phyloP scores from a whole-genome alignment of 2,797 vertebrate genomes.

The Craterocephalus amniculus region DNA sequence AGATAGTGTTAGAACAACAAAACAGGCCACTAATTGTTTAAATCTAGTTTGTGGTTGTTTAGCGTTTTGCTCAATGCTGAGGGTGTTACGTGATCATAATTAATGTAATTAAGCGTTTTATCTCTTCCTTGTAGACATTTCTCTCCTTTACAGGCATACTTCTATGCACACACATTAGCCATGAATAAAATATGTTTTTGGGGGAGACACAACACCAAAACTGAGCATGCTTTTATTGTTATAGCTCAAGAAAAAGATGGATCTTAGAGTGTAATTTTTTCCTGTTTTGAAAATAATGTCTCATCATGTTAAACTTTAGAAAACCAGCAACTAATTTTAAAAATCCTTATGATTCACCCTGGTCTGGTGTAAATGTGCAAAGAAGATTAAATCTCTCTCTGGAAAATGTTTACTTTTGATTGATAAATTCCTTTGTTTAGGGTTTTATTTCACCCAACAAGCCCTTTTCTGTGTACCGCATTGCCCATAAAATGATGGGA shows the following conservation, averaged over 20 bases:
- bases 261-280: neutral
- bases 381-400: neutral
- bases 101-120: neutral
- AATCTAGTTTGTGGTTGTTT: no score
- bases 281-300: slow-evolving; percentile 21
- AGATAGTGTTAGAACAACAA: neutral
- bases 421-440: neutral
- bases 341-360: slow-evolving; percentile 9
- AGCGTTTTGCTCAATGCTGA: neutral
- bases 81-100: neutral
- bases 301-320: slow-evolving; percentile 19
- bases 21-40: neutral
- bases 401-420: neutral
- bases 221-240: no score
- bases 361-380: neutral
- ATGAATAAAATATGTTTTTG: no score
- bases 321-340: slow-evolving; percentile 17
- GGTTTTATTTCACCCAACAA: neutral
- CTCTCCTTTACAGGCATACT: no score
- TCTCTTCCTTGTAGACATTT: neutral
- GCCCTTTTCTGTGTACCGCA: slow-evolving; percentile 5
- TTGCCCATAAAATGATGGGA: slow-evolving; percentile 1
- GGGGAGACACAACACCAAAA: no score
- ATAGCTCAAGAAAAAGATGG: no score
- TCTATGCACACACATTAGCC: no score